Conservation (phyloP, 2,888 invertebrate genomes). For the Hypsopygia costalis region DNA sequence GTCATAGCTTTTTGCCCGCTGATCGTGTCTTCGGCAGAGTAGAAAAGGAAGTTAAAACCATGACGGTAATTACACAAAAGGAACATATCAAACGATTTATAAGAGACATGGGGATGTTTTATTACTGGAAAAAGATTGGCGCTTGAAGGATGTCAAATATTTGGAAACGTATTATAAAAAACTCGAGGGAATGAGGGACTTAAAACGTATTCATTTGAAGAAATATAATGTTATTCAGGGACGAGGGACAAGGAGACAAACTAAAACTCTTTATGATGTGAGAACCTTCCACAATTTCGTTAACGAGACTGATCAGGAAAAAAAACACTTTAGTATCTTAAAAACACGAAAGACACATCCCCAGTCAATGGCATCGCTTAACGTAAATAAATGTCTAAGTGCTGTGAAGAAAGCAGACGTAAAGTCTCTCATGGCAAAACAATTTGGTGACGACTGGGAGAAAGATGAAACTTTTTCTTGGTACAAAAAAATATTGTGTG, state of each 20-base stretch:
- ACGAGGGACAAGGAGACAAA: conserved; percentile 14
- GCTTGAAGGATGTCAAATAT: conserved; percentile 9
- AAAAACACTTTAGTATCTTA: conserved; percentile 13
- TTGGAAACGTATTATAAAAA: conserved; percentile 4
- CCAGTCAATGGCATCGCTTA: conserved; percentile 12
- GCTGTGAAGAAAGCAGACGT: conserved; percentile 17
- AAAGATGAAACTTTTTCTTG: conserved; percentile 10
- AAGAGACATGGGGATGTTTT: conserved; percentile 16
- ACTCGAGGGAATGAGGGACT: neutral
- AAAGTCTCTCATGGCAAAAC: conserved; percentile 15
- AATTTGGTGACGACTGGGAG: conserved; percentile 15
- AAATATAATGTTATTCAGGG: conserved; percentile 1
- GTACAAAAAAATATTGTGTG: conserved; percentile 11
- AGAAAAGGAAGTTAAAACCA: conserved; percentile 17
- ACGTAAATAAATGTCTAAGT: conserved; percentile 13
- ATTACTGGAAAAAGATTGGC: conserved; percentile 10
- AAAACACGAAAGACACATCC: conserved; percentile 14
- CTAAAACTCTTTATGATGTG: conserved; percentile 13
- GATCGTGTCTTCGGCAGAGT: conserved; percentile 21
- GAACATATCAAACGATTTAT: conserved; percentile 17
- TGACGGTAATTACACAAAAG: conserved; percentile 12
- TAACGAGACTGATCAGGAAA: conserved; percentile 14
- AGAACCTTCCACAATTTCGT: conserved; percentile 13
- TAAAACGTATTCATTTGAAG: neutral
- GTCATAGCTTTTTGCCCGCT: conserved; percentile 21